These are phyloP conservation scores for Climacteris rufus DNA, from an alignment of 2,113 vertebrate genomes.

Conservation along the genomic window DNA sequence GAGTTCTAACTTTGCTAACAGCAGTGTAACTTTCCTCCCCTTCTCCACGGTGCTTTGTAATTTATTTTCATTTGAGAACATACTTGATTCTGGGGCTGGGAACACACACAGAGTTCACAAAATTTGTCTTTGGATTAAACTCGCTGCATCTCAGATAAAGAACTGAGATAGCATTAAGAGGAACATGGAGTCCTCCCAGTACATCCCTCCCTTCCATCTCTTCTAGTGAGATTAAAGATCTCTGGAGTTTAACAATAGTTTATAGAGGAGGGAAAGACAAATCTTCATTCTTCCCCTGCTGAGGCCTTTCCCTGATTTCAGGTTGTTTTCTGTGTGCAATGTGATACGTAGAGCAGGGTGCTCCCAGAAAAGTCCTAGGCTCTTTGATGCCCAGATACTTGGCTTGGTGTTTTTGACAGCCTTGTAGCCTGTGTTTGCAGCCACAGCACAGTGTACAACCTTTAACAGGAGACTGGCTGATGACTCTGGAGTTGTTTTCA, in stretches of 20 bases:
- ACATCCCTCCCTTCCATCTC: neutral
- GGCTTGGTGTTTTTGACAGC: neutral
- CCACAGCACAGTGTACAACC: neutral
- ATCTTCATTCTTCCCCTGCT: neutral
- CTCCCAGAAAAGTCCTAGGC: neutral
- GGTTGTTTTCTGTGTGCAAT: neutral
- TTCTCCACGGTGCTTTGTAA: neutral
- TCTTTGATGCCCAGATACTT: neutral
- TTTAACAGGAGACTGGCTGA: neutral
- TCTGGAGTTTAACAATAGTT: neutral
- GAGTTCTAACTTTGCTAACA: constrained; percentile 2
- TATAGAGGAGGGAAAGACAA: neutral
- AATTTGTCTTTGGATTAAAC: constrained; percentile 13
- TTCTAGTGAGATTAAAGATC: constrained; percentile 2
- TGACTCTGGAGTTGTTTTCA: neutral
- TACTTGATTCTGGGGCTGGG: neutral
- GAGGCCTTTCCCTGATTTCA: neutral
- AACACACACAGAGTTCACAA: neutral
- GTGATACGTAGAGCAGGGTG: neutral
- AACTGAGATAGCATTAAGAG: neutral
- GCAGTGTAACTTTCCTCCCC: neutral
- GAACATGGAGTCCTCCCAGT: neutral
- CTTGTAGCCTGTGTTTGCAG: fast-evolving
- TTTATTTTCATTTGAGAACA: neutral
- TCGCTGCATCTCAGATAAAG: constrained; percentile 10